These are phyloP conservation scores for Pteropus rufus DNA, from an alignment of 2,797 vertebrate genomes.

Conservation along the genomic window DNA sequence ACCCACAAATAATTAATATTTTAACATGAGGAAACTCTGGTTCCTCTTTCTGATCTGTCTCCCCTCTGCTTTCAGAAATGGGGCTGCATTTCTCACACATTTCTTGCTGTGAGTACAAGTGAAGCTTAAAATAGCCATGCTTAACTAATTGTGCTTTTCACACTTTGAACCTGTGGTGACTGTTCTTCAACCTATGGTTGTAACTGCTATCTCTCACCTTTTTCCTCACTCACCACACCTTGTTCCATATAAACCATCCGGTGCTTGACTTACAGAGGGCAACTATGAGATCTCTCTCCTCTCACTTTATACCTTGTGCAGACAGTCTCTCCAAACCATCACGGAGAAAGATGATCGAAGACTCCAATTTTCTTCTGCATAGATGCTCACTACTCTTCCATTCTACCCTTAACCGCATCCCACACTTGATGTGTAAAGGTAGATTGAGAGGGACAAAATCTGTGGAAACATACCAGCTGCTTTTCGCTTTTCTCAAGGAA, in stretches of 20 bases:
- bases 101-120: not conserved
- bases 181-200: not conserved
- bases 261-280: not conserved
- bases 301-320: not conserved
- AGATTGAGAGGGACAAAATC: not conserved
- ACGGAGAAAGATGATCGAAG: not conserved
- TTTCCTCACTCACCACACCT: not conserved
- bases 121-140: not conserved
- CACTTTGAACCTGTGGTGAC: conserved; percentile 47
- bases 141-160: not conserved
- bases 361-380: not conserved
- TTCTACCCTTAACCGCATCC: not conserved
- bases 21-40: conserved; percentile 43
- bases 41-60: not conserved
- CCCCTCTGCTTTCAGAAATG: not conserved
- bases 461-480: not conserved
- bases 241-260: not conserved
- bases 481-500: not conserved
- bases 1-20: conserved; percentile 62
- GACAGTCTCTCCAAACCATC: not conserved
- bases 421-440: not conserved
- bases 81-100: not conserved
- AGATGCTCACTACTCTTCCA: not conserved
- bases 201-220: not conserved
- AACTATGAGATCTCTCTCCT: not conserved